Evolutionary conservation across 64 coral and sea anemone genomes (phyloP).

Genomic region (Porites australiensis): DNA sequence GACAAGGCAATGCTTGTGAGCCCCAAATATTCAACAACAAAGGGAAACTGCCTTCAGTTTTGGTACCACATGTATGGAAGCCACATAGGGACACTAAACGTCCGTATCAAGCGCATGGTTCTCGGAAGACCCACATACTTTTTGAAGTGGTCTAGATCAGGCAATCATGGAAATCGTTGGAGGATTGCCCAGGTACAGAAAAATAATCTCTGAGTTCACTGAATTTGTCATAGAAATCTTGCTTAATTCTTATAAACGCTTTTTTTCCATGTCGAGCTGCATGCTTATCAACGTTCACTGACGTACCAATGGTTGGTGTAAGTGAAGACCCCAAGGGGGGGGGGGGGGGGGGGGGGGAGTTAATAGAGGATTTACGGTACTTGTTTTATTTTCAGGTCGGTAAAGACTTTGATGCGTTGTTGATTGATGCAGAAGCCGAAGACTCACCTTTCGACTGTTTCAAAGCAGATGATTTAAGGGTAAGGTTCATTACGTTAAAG

Average conservation of each 20-base stretch:
- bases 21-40: conserved; percentile 69
- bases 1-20: conserved; percentile 91
- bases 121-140: conserved; percentile 75
- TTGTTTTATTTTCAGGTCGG: conserved; percentile 49
- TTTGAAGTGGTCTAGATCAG: conserved; percentile 64
- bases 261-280: too few relatives aligned
- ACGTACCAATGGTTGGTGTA: too few relatives aligned
- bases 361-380: too few relatives aligned
- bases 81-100: conserved; percentile 89
- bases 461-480: conserved; percentile 41
- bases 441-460: conserved; percentile 82
- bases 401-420: conserved; percentile 88
- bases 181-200: conserved; percentile 54
- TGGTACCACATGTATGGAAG: conserved; percentile 98
- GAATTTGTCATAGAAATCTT: too few relatives aligned
- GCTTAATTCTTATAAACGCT: too few relatives aligned
- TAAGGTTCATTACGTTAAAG: not conserved
- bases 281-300: too few relatives aligned
- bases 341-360: too few relatives aligned
- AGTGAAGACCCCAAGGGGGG: too few relatives aligned
- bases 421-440: conserved; percentile 59
- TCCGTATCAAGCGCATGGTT: conserved; percentile 74
- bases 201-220: too few relatives aligned
- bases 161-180: conserved; percentile 69
- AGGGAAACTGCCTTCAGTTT: conserved; percentile 90